These are phyloP conservation scores for Artemisiospiza belli DNA, from an alignment of 2,113 vertebrate genomes.

Conservation along the genomic window DNA sequence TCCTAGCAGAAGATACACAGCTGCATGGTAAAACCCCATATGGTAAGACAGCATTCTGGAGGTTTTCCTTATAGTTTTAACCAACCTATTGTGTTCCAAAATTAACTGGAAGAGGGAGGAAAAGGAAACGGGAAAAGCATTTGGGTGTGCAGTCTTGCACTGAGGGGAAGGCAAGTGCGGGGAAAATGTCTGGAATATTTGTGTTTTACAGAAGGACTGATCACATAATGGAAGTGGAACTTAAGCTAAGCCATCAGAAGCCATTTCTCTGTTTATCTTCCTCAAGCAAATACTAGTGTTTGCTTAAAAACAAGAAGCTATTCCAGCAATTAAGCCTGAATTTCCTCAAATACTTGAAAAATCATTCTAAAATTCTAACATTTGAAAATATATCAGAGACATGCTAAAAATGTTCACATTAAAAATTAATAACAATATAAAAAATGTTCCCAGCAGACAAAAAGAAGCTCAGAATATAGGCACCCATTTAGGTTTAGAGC, in stretches of 20 bases:
- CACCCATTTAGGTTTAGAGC: background rate
- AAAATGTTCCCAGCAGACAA: background rate
- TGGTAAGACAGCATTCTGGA: constrained; percentile 7
- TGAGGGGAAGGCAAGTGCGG: constrained; percentile 1
- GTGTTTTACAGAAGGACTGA: background rate
- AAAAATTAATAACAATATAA: background rate
- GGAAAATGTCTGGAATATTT: background rate
- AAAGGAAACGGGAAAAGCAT: constrained; percentile 44
- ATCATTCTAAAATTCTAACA: background rate
- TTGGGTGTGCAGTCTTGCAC: background rate
- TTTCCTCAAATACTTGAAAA: background rate
- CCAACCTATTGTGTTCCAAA: constrained; percentile 28
- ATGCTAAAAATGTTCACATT: background rate
- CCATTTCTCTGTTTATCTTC: background rate
- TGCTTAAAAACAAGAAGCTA: background rate
- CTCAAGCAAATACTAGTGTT: background rate
- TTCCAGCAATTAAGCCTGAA: background rate
- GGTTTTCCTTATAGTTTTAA: constrained; percentile 2
- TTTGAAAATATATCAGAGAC: background rate
- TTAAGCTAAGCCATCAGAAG: background rate
- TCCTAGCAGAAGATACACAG: constrained; percentile 44
- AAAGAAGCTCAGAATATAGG: background rate
- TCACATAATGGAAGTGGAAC: background rate
- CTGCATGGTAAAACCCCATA: background rate
- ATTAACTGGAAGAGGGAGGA: constrained; percentile 10